Evolutionary conservation across 2,888 invertebrate genomes (phyloP).

Genomic region (Vannuccia rotundouncinata): DNA sequence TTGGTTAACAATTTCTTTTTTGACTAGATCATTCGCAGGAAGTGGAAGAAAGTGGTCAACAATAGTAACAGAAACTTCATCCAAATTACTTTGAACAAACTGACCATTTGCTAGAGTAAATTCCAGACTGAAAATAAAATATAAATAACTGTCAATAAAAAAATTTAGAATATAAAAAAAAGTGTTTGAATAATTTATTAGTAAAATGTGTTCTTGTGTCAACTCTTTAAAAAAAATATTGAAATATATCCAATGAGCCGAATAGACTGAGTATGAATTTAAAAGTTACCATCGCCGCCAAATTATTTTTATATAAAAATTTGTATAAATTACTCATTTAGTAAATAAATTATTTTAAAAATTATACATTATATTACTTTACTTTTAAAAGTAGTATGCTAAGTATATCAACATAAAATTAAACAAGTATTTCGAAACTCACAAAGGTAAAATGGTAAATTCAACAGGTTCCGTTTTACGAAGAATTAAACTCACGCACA

Average conservation of each 20-base stretch:
- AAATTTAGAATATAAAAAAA: not conserved
- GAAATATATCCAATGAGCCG: too few relatives aligned
- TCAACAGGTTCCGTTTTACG: not conserved
- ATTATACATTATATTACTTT: not conserved
- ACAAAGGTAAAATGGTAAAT: not conserved
- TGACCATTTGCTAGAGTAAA: not conserved
- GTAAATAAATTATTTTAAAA: too few relatives aligned
- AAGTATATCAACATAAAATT: not conserved
- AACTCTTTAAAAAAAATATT: too few relatives aligned
- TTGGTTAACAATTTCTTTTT: not conserved
- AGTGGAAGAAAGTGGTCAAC: not conserved
- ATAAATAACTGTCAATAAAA: too few relatives aligned
- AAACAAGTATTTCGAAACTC: not conserved
- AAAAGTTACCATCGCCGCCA: too few relatives aligned
- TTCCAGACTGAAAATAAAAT: not conserved
- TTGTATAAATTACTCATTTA: too few relatives aligned
- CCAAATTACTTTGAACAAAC: not conserved
- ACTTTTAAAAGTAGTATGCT: not conserved
- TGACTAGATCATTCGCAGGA: not conserved
- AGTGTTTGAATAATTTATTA: too few relatives aligned
- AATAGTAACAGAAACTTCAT: not conserved
- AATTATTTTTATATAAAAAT: too few relatives aligned
- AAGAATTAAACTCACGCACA: not conserved
- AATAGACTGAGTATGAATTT: too few relatives aligned
- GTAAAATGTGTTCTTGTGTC: too few relatives aligned